Percentiles rank a stretch among this genome's conserved stretches.
These are phyloP conservation scores for Phoenoteleia sp. DNA, from an alignment of 2,888 invertebrate genomes.

Conservation along the genomic window DNA sequence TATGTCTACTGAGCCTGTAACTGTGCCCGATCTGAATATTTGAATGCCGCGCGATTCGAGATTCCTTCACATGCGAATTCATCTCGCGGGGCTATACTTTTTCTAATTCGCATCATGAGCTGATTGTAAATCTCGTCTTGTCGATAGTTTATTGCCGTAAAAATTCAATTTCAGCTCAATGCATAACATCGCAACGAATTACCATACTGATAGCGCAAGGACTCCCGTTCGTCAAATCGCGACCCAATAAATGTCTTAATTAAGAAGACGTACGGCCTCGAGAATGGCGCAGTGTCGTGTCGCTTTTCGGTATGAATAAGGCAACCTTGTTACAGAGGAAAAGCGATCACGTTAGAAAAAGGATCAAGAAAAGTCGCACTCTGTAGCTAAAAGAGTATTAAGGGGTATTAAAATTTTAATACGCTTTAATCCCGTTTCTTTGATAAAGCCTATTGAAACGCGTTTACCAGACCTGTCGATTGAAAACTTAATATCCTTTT, in stretches of 20 bases:
- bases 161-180: conserved; percentile 6
- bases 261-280: neutral
- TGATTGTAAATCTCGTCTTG: neutral
- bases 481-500: too few relatives aligned
- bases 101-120: neutral
- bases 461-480: too few relatives aligned
- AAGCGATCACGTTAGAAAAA: too few relatives aligned
- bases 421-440: too few relatives aligned
- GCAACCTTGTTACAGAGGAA: too few relatives aligned
- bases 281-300: too few relatives aligned
- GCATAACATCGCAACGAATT: neutral
- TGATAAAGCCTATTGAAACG: too few relatives aligned
- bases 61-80: neutral
- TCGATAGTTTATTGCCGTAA: neutral
- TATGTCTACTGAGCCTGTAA: neutral
- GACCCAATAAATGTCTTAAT: conserved; percentile 7
- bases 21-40: conserved; percentile 1
- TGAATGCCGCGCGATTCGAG: conserved; percentile 1
- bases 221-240: neutral
- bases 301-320: too few relatives aligned
- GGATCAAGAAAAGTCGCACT: too few relatives aligned
- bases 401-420: too few relatives aligned
- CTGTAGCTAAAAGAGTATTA: too few relatives aligned
- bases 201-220: neutral
- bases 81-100: neutral